Percentiles rank a stretch among this genome's conserved stretches.
These are phyloP conservation scores for Actenoides hombroni DNA, from an alignment of 2,113 vertebrate species.

Conservation along the genomic window DNA sequence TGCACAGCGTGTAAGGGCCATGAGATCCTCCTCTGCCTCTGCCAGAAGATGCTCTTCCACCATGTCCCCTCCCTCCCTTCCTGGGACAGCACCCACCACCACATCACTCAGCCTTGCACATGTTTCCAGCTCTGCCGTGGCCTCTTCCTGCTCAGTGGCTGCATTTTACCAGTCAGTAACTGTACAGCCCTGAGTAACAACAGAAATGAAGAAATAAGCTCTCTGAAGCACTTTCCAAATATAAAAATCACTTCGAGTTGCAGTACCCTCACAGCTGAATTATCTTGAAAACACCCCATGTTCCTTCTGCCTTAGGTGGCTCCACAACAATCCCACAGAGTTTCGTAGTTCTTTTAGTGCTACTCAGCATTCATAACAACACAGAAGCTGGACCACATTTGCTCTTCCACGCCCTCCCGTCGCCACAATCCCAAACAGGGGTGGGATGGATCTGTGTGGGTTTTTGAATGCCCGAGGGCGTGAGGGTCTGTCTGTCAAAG, in stretches of 20 bases:
- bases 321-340: neutral
- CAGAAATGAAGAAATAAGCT: accelerated
- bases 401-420: neutral
- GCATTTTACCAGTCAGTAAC: neutral
- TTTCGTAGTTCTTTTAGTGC: neutral
- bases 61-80: neutral
- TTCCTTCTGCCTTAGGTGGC: neutral
- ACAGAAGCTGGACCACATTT: neutral
- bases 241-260: neutral
- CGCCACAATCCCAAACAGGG: neutral
- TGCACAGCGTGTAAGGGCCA: accelerated
- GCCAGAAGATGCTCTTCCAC: neutral
- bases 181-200: neutral
- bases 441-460: neutral
- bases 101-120: accelerated
- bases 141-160: neutral
- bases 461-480: neutral
- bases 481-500: neutral
- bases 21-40: neutral
- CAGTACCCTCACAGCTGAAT: neutral
- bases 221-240: neutral
- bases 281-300: neutral
- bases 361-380: neutral
- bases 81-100: neutral
- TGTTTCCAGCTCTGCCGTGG: neutral